Base-by-base conservation (phyloP, 2,113 vertebrate species). In the Petroica traversi region DNA sequence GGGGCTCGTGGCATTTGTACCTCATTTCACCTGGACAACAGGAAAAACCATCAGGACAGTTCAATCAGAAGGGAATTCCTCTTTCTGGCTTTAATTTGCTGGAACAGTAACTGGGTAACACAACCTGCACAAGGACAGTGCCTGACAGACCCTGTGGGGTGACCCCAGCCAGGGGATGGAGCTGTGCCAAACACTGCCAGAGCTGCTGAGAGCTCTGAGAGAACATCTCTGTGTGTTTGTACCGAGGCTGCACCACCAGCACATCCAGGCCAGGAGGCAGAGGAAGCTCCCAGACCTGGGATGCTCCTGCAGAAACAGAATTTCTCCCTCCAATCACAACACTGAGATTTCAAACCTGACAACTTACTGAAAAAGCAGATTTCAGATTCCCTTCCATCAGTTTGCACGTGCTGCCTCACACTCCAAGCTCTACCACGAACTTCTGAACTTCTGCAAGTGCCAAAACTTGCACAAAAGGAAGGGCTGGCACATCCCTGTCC, bases 161-260 rank as follows among this genome's bases (percentile, higher is more conserved):
- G 54, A 62, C 5, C 54, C 41, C 13, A 8, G 76, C 3, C 4
- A 4, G 31, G 1, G 9, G 14, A 49, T 2, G 9, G 45, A 54
- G 40, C 41, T 1, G 73, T 4, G 78, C 1, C 12, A 11, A 25
- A 38, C 22, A 1, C 57, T 9, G 69, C 63, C 71, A 31, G 41
- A 31, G 1, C 57, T 26, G 57, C 7, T 8, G 28, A 7, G 2
- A 41, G 31, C 64, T n/a, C n/a, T n/a, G n/a, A n/a, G n/a, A n/a
- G 45, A 2, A 2, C 7, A 2, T 2, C 2, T 0, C 14, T 2
- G 38, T 3, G 14, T 4, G 0, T 5, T 4, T 43, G 28, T 0
- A 1, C 29, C 0, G 59, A 2, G 33, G n/a, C 1, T 3, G 41
- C 52, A 23, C 0, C 40, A 3, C 18, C 31, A 1, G 19, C 1